Evolutionary conservation across 2,888 invertebrate species (phyloP), one percentile per base, ranked within the genome.

Genomic region (Scaptomyza polygonia): DNA sequence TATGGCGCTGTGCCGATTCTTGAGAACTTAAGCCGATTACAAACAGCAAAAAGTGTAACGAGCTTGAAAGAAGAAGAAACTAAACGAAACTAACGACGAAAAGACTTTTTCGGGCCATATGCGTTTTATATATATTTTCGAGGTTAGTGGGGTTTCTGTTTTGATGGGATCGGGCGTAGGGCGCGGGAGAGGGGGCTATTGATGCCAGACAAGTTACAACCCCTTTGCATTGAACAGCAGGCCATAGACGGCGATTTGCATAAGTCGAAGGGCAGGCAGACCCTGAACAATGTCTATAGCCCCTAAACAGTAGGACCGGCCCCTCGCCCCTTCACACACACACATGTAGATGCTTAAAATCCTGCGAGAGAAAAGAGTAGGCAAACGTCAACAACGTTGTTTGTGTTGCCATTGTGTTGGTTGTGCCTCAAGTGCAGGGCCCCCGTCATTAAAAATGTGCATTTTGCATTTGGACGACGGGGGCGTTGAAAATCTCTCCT

Each of bases 371-470:
- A n/a, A 12, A 34, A n/a, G 64, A 67, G 61, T 44, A 42, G 76
- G 44, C 77, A 82, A 82, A 77, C 79, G 80, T 77, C 80, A 80
- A 83, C 84, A 83, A 54, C 48, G 47, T 62, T 77, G 77, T 53
- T 79, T 43, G 45, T 73, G 54, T 45, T 58, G 67, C 57, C 30
- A 52, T 64, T 59, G 67, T 59, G 67, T 52, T 8, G 14, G 7
- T 36, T 36, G 16, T 16, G 69, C 61, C 69, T 86, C 84, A 84
- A 83, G 82, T 84, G 81, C 82, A 77, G 84, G 69, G 68, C 77
- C 72, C n/a, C 63, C 70, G 67, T 86, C 84, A 83, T 83, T 83
- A 83, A 83, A 83, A 83, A 82, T 83, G 82, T 86, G 82, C 82
- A 83, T 83, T 83, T 83, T 68, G 70, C 78, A 80, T 83, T 65